Conservation (phyloP, 2,888 invertebrate species). For the Drosophila prolongata region DNA sequence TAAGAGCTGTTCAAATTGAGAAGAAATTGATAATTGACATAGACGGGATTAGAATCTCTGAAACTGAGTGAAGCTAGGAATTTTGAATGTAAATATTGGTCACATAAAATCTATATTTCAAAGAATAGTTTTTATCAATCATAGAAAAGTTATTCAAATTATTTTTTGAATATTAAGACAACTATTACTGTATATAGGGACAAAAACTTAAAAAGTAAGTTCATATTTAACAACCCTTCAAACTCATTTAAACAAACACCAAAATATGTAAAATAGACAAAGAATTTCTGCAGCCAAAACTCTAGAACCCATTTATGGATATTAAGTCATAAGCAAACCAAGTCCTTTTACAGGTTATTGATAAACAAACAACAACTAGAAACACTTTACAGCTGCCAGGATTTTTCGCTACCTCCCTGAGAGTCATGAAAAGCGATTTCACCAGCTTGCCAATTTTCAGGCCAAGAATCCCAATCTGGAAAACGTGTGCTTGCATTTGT, state of each 20-base stretch:
- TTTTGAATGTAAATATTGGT: no score
- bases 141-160: no score
- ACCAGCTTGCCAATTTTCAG: constrained; percentile 23
- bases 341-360: constrained; percentile 54
- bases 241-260: no score
- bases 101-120: no score
- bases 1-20: constrained; percentile 5
- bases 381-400: constrained; percentile 37
- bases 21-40: neutral
- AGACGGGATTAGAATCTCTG: neutral
- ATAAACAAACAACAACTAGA: constrained; percentile 17
- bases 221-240: no score
- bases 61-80: neutral
- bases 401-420: neutral
- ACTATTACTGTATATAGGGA: no score
- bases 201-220: no score
- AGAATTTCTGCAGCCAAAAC: neutral
- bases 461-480: constrained; percentile 12
- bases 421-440: constrained; percentile 20
- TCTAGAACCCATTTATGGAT: constrained; percentile 8
- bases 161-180: no score
- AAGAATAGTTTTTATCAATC: no score
- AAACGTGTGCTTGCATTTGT: constrained; percentile 63
- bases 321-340: constrained; percentile 40
- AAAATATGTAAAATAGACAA: no score